Percentiles rank a stretch among this genome's conserved stretches.
These are phyloP conservation scores for Bursaphelenchus mucronatus DNA, from an alignment of 1,140 invertebrate genomes.

Conservation along the genomic window DNA sequence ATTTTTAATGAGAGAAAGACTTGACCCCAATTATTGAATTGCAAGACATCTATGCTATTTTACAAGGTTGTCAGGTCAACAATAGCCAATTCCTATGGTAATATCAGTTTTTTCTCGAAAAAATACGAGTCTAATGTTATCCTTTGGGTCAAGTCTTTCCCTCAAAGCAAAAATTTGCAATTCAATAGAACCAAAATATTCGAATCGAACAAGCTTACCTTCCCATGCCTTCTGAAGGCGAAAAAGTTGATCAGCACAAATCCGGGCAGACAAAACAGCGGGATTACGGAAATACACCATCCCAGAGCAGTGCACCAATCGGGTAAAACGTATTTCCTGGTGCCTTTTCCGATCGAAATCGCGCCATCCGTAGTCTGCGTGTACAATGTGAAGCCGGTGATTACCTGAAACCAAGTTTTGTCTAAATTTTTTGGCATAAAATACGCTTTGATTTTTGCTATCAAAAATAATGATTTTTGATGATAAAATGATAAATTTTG, in stretches of 20 bases:
- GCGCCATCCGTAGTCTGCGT: slow-evolving; percentile 26
- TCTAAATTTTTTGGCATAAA: slow-evolving; percentile 12
- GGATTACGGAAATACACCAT: slow-evolving; percentile 32
- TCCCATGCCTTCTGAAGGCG: slow-evolving; percentile 16
- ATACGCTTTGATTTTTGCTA: slow-evolving; percentile 17
- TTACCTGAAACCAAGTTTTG: slow-evolving; percentile 21
- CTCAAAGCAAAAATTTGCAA: too few relatives aligned
- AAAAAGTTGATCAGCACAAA: slow-evolving; percentile 11
- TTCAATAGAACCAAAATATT: neutral
- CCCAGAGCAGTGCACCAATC: slow-evolving; percentile 31
- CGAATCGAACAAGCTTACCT: slow-evolving; percentile 3
- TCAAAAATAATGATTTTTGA: neutral
- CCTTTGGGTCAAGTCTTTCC: too few relatives aligned
- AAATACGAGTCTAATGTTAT: too few relatives aligned
- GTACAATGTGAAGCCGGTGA: slow-evolving; percentile 21
- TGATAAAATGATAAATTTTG: too few relatives aligned
- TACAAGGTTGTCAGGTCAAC: too few relatives aligned
- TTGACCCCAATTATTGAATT: too few relatives aligned
- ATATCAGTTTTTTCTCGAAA: too few relatives aligned
- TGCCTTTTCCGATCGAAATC: slow-evolving; percentile 33
- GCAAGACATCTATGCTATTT: too few relatives aligned
- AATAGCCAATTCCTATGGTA: too few relatives aligned
- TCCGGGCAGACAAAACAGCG: slow-evolving; percentile 23
- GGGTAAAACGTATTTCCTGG: slow-evolving; percentile 26
- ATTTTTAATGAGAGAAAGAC: too few relatives aligned